These are phyloP conservation scores for Spisula solida DNA, from an alignment of 2,888 invertebrate species.

Conservation along the genomic window DNA sequence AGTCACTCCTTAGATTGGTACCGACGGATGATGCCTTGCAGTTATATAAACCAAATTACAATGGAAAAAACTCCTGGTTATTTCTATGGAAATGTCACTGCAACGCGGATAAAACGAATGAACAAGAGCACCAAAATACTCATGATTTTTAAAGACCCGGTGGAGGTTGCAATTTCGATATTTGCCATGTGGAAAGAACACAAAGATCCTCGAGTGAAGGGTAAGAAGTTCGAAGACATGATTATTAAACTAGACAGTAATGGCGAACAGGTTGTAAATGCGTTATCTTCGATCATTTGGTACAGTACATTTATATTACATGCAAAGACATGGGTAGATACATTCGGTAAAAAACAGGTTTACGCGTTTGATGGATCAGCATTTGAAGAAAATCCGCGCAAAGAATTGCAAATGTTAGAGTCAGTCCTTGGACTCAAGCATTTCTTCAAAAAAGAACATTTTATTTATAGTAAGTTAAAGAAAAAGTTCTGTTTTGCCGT, in stretches of 20 bases:
- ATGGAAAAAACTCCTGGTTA: slow-evolving; percentile 1
- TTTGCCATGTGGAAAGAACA: not conserved
- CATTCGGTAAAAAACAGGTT: not conserved
- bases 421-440: not conserved
- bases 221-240: not conserved
- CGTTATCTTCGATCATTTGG: not conserved
- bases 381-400: not conserved
- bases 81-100: not conserved
- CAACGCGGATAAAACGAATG: not conserved
- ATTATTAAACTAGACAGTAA: not conserved
- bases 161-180: not conserved
- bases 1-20: not conserved
- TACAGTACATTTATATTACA: not conserved
- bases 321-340: not conserved
- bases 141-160: not conserved
- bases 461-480: not conserved
- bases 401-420: not conserved
- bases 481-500: not conserved
- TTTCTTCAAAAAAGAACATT: not conserved
- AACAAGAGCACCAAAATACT: not conserved
- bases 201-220: not conserved
- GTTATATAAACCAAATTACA: not conserved
- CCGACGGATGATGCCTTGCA: not conserved
- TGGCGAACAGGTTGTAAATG: not conserved
- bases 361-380: not conserved